A percentile compares a stretch with the other conserved stretches of the same genome.
These are phyloP conservation scores for Crotalus helleri DNA, from an alignment of 2,113 vertebrate genomes.

Conservation along the genomic window DNA sequence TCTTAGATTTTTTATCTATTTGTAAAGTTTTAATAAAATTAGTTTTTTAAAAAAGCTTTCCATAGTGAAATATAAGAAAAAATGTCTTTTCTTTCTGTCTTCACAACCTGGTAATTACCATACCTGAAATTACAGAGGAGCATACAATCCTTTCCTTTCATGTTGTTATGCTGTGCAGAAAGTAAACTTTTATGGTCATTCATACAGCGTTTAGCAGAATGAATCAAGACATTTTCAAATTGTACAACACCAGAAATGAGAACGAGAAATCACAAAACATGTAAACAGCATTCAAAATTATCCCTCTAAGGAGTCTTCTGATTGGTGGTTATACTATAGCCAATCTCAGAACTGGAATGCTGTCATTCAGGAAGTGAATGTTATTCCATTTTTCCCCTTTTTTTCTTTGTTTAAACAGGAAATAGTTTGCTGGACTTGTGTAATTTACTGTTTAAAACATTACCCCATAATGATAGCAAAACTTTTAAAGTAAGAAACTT, in stretches of 20 bases:
- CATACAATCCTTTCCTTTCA: conserved; percentile 27
- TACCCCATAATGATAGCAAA: fast-evolving
- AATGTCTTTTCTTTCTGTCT: background rate
- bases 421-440: conserved; percentile 26
- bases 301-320: conserved; percentile 39
- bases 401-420: conserved; percentile 46
- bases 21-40: background rate
- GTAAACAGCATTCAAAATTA: conserved; percentile 46
- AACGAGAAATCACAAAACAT: conserved; percentile 30
- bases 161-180: conserved; percentile 2
- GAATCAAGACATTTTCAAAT: conserved; percentile 24
- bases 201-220: background rate
- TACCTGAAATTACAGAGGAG: conserved; percentile 57
- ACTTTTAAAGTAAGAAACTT: background rate
- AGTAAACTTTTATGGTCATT: background rate
- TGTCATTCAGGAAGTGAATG: conserved; percentile 59
- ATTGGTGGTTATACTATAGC: conserved; percentile 50
- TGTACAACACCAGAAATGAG: conserved; percentile 21
- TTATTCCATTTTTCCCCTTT: conserved; percentile 37
- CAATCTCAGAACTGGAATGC: conserved; percentile 47
- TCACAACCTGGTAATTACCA: conserved; percentile 33
- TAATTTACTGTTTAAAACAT: conserved; percentile 35
- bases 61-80: background rate
- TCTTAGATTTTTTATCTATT: background rate
- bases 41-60: background rate